phyloP scores from a whole-genome alignment of 1,140 invertebrate genomes.

The honey bee (Apis mellifera) region DNA sequence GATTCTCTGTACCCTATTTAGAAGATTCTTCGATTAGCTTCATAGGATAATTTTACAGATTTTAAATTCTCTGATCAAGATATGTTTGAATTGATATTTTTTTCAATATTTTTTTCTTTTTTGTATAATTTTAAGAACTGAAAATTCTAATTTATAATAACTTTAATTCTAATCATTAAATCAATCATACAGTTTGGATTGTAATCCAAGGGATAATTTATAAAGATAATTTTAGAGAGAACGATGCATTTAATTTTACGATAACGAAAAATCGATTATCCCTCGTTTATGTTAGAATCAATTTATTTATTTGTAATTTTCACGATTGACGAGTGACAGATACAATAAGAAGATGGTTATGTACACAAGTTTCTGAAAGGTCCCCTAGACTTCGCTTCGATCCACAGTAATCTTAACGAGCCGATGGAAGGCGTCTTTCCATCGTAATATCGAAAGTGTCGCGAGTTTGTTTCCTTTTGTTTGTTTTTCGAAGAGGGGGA shows the following conservation, averaged over 20 bases:
- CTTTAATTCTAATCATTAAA: too few species aligned
- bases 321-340: background rate
- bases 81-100: too few species aligned
- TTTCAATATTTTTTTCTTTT: background rate
- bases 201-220: too few species aligned
- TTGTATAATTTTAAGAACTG: background rate
- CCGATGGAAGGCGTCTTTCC: conserved; percentile 5
- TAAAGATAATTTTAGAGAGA: too few species aligned
- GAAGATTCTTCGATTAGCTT: background rate
- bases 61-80: background rate
- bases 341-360: background rate
- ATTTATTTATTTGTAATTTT: background rate
- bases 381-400: background rate
- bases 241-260: background rate
- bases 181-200: too few species aligned
- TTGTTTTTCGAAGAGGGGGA: background rate
- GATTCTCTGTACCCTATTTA: background rate
- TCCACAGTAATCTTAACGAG: conserved; percentile 13
- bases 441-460: conserved; percentile 24
- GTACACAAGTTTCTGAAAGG: background rate
- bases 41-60: background rate
- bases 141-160: too few species aligned
- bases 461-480: background rate
- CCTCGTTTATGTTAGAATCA: too few species aligned
- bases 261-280: too few species aligned